Percentiles rank a stretch among this genome's conserved stretches.
phyloP scores from a whole-genome alignment of 1,140 invertebrate species.

The Lamellibrachia luymesi region DNA sequence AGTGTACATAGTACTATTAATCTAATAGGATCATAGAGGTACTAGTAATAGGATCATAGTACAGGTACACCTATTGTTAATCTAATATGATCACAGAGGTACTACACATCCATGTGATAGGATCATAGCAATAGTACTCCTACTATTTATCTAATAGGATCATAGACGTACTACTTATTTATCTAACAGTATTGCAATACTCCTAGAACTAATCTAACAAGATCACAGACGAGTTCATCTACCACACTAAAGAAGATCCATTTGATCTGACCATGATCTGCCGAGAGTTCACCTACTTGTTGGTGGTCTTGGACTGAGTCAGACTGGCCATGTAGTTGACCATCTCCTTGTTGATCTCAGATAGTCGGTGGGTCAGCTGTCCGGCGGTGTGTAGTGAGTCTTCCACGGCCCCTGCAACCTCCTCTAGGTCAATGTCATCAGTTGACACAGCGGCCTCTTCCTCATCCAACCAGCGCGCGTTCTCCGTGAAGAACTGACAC shows the following conservation, averaged over 20 bases:
- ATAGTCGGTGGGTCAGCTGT: slow-evolving; percentile 40
- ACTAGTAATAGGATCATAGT: not conserved
- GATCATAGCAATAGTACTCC: not conserved
- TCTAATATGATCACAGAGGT: not conserved
- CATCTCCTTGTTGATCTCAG: slow-evolving; percentile 50
- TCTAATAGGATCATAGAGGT: not conserved
- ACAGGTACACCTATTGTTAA: no score
- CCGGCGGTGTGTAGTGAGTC: slow-evolving; percentile 45
- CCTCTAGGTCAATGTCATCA: slow-evolving; percentile 51
- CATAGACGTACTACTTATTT: not conserved
- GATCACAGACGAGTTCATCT: not conserved
- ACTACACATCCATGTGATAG: not conserved
- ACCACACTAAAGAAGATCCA: not conserved
- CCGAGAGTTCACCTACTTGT: slow-evolving; percentile 37
- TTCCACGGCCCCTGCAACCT: slow-evolving; percentile 40
- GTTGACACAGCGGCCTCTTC: slow-evolving; percentile 40
- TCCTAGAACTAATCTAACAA: not conserved
- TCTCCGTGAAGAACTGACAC: slow-evolving; percentile 50
- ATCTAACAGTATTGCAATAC: not conserved
- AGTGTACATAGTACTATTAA: no score
- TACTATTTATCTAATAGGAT: not conserved
- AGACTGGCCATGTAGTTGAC: slow-evolving; percentile 45
- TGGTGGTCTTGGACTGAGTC: slow-evolving; percentile 48
- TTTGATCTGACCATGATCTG: not conserved
- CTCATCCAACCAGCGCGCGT: slow-evolving; percentile 38